Percentiles rank a stretch among this genome's conserved stretches.
phyloP scores from a whole-genome alignment of 2,888 invertebrate genomes.

The Listrodromus nycthemerus region DNA sequence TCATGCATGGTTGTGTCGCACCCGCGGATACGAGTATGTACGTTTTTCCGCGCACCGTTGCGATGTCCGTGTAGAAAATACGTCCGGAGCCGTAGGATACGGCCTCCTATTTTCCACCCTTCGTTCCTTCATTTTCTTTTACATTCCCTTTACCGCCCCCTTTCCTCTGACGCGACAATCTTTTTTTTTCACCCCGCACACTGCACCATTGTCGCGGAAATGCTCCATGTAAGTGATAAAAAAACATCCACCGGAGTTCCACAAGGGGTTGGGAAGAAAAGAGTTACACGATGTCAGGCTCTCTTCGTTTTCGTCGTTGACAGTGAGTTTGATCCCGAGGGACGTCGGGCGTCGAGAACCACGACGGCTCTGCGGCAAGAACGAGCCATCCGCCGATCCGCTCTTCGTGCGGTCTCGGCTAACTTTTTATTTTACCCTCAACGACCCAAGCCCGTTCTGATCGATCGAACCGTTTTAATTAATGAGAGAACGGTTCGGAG shows the following conservation, averaged over 20 bases:
- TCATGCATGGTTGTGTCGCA: neutral
- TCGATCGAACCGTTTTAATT: conserved; percentile 63
- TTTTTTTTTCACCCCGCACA: neutral
- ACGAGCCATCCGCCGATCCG: conserved; percentile 34
- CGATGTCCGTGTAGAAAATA: neutral
- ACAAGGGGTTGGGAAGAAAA: neutral
- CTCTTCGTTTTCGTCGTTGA: conserved; percentile 37
- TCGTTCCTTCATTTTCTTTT: neutral
- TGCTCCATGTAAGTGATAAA: conserved; percentile 8
- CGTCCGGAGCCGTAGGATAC: conserved; percentile 2
- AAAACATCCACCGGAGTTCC: neutral
- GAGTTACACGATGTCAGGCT: conserved; percentile 42
- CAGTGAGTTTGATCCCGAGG: conserved; percentile 38
- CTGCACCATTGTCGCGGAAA: conserved; percentile 11
- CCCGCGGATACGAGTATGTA: conserved; percentile 1
- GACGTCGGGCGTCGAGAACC: conserved; percentile 33
- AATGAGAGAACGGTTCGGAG: conserved; percentile 41
- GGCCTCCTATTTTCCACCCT: neutral
- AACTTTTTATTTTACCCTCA: conserved; percentile 25
- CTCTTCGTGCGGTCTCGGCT: conserved; percentile 25
- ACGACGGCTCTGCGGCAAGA: conserved; percentile 25
- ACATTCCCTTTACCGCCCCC: neutral
- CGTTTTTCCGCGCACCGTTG: conserved; percentile 12
- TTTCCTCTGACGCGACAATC: neutral
- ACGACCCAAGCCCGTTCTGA: conserved; percentile 19